Percentiles rank a stretch among this genome's conserved stretches.
Evolutionary conservation across 2,113 vertebrate species (phyloP).

Genomic region (Australoheros scitulus): DNA sequence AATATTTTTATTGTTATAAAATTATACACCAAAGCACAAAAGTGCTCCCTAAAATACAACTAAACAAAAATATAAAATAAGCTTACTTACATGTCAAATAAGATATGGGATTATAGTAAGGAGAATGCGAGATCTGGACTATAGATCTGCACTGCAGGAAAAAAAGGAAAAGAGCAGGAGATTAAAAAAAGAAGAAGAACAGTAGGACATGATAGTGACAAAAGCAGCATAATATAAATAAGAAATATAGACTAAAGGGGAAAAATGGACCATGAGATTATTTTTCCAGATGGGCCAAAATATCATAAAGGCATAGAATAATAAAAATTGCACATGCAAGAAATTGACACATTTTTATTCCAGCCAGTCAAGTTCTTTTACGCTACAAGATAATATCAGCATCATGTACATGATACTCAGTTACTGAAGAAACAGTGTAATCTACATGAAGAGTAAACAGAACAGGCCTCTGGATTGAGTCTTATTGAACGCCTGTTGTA

Average conservation of each 20-base stretch:
- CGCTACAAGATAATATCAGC: neutral
- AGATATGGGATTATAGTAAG: neutral
- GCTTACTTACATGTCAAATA: neutral
- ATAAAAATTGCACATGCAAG: neutral
- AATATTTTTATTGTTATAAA: neutral
- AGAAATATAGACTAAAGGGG: neutral
- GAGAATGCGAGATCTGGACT: constrained; percentile 58
- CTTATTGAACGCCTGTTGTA: neutral
- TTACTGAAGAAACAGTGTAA: neutral
- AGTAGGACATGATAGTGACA: neutral
- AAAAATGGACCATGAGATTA: neutral
- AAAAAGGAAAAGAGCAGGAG: neutral
- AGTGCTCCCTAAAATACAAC: neutral
- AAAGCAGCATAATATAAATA: neutral
- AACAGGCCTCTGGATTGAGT: neutral
- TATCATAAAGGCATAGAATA: neutral
- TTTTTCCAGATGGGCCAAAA: neutral
- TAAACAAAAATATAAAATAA: neutral
- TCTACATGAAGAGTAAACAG: neutral
- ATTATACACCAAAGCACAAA: neutral
- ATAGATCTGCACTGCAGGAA: constrained; percentile 18
- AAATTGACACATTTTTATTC: neutral
- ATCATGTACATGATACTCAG: neutral
- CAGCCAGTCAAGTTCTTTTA: too few relatives aligned
- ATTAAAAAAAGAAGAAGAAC: neutral